Conservation (phyloP, 2,888 invertebrate genomes). For the Ametastegia equiseti region DNA sequence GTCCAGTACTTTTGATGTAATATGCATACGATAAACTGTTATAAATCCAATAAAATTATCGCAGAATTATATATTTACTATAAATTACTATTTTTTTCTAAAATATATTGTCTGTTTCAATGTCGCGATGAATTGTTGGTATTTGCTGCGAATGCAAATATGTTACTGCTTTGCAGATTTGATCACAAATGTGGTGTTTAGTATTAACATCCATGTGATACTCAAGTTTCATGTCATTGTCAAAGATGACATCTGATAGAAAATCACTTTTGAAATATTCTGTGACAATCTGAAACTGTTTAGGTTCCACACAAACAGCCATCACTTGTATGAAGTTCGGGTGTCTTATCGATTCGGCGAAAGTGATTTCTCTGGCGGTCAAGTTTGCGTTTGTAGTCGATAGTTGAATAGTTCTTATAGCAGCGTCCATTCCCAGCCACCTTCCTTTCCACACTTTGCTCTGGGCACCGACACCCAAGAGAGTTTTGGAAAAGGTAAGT, state of each 20-base stretch:
- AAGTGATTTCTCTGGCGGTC: conserved; percentile 24
- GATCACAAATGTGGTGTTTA: conserved; percentile 37
- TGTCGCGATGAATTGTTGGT: conserved; percentile 51
- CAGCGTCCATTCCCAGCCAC: conserved; percentile 43
- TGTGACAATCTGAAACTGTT: conserved; percentile 49
- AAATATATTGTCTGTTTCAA: conserved; percentile 51
- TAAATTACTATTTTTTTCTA: too few relatives aligned
- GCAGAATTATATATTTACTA: too few relatives aligned
- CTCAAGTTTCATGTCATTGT: not conserved
- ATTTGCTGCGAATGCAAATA: conserved; percentile 45
- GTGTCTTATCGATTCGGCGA: conserved; percentile 41
- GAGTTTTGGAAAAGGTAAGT: not conserved
- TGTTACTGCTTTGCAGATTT: conserved; percentile 38
- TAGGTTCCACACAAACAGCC: conserved; percentile 39
- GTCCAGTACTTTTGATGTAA: too few relatives aligned
- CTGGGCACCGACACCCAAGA: conserved; percentile 45
- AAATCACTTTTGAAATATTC: conserved; percentile 50
- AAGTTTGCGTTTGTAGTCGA: conserved; percentile 10
- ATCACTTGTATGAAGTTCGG: conserved; percentile 49
- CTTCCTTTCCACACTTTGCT: conserved; percentile 39
- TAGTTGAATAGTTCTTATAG: conserved; percentile 46
- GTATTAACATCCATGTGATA: not conserved
- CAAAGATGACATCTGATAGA: conserved; percentile 41
- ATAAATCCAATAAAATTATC: too few relatives aligned
- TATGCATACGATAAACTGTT: too few relatives aligned